These are phyloP conservation scores for Drosophila suzukii DNA, from an alignment of 1,140 invertebrate genomes.

Conservation along the genomic window DNA sequence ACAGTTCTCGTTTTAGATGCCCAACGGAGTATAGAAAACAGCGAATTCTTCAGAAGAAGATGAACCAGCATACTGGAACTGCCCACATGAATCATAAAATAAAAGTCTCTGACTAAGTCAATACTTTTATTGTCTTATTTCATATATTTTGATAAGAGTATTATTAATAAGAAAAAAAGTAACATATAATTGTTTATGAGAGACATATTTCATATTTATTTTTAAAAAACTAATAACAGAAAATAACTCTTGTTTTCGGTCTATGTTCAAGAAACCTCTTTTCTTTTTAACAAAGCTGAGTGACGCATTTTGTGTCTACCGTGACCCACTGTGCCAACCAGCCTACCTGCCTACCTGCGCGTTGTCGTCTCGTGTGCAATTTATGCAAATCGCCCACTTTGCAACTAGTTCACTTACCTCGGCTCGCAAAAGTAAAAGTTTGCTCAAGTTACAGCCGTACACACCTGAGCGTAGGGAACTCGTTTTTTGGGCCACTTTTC, in stretches of 20 bases:
- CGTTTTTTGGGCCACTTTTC: conserved; percentile 65
- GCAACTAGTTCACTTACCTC: conserved; percentile 77
- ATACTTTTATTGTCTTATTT: too few relatives aligned
- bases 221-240: too few relatives aligned
- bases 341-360: conserved; percentile 27
- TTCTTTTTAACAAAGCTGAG: too few relatives aligned
- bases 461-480: conserved; percentile 44
- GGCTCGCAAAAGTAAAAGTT: conserved; percentile 77
- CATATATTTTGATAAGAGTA: not conserved
- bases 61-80: too few relatives aligned
- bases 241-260: too few relatives aligned
- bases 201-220: not conserved
- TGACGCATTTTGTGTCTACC: too few relatives aligned
- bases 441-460: conserved; percentile 46
- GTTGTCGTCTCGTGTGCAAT: conserved; percentile 56
- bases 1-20: too few relatives aligned
- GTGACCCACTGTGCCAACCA: conserved; percentile 24
- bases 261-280: too few relatives aligned
- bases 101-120: too few relatives aligned
- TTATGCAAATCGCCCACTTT: conserved; percentile 76
- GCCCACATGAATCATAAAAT: too few relatives aligned
- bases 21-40: too few relatives aligned
- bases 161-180: not conserved
- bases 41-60: too few relatives aligned
- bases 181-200: not conserved